Conservation (phyloP, 37 sponge, comb jelly and placozoan species). For the Aphrocallistes beatrix region DNA sequence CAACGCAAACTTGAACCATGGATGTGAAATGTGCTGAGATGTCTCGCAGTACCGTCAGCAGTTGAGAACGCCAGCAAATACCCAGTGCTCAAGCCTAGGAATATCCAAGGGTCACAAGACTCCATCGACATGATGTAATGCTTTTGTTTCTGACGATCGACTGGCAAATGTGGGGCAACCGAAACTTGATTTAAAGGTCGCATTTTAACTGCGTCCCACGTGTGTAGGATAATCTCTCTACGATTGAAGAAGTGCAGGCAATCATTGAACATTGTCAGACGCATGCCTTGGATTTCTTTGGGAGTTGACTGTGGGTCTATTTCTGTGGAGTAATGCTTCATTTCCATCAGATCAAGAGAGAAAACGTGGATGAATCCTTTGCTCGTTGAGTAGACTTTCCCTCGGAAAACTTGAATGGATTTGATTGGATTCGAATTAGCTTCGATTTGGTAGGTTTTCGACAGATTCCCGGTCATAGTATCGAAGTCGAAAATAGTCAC, state of each 20-base stretch:
- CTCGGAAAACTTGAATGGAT: not conserved
- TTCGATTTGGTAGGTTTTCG: not conserved
- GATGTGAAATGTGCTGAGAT: not conserved
- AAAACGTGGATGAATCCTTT: not conserved
- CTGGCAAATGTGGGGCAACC: not conserved
- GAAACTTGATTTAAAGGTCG: not conserved
- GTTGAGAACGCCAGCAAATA: not conserved
- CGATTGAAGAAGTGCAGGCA: not conserved
- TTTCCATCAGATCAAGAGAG: not conserved
- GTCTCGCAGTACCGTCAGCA: not conserved
- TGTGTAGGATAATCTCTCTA: not conserved
- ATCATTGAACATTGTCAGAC: not conserved
- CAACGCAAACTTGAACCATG: not conserved
- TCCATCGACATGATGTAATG: constrained; percentile 7
- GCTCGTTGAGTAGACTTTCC: not conserved
- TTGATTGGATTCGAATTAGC: not conserved
- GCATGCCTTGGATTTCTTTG: not conserved
- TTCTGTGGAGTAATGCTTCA: not conserved
- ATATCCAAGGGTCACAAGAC: not conserved
- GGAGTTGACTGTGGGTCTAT: not conserved
- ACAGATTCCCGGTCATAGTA: not conserved
- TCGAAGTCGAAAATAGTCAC: not conserved
- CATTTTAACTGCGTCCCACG: not conserved
- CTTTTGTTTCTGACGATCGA: not conserved
- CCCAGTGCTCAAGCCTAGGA: constrained; percentile 13